Evolutionary conservation across 2,888 invertebrate species (phyloP), one percentile per base, ranked within the genome.

Genomic region (Morpho achilles): DNA sequence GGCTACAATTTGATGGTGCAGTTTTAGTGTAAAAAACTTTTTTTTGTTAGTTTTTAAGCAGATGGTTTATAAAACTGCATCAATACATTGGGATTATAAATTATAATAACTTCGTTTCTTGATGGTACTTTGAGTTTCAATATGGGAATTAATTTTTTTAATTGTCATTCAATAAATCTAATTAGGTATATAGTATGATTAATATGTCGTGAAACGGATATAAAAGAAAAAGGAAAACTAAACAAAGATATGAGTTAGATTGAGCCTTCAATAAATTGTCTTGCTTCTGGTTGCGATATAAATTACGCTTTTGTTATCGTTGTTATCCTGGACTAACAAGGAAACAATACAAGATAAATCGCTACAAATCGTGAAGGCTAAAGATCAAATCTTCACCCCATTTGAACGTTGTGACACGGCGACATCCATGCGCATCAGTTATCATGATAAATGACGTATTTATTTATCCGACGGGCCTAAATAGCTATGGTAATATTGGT

Each of bases 401-500:
- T 81, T 79, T 72, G 72, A 72, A 72, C 69, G 72, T 70, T 76
- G 80, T 76, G 82, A 80, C 77, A 76, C 75, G 79, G 78, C 75
- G 80, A 82, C 82, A 79, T 81, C 80, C 82, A 79, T 83, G 83
- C 80, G 85, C 87, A 86, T 84, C 84, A 79, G 87, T 87, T 88
- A 87, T 87, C 86, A 84, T 89, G 90, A 89, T 90, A 90, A 89
- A 90, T 90, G 88, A 86, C 87, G 80, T 90, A 89, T 90, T 90
- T 90, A 89, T 90, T 89, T 90, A 90, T 89, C 86, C 85, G 85
- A 84, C 84, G 86, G 87, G 82, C 87, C 84, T 90, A 89, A 90
- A 90, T 90, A 88, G 89, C 89, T 89, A 88, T 89, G 89, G 90
- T 89, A 90, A 89, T 90, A 90, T 90, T 89, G 87, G 87, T 84